Conservation (phyloP, 1,140 invertebrate species). For the Solen grandis region DNA sequence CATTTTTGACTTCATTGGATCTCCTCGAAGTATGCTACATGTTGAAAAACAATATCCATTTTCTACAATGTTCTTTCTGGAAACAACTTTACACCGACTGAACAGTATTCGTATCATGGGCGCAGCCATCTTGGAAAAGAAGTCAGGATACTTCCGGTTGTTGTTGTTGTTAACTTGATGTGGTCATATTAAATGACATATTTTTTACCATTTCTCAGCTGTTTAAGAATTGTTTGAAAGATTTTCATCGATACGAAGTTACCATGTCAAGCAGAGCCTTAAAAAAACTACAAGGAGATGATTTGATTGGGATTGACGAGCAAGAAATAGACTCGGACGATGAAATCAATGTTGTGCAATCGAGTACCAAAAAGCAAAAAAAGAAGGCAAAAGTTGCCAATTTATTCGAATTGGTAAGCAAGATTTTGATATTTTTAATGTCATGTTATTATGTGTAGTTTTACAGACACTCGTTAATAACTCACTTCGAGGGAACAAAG, state of each 20-base stretch:
- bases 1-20: neutral
- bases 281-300: constrained; percentile 33
- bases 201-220: neutral
- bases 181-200: neutral
- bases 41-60: too few relatives aligned
- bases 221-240: neutral
- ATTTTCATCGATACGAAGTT: neutral
- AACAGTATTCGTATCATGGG: neutral
- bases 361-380: constrained; percentile 22
- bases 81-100: neutral
- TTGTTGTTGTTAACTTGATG: neutral
- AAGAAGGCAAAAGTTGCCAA: constrained; percentile 78
- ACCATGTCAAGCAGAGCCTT: constrained; percentile 52
- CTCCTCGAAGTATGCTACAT: neutral
- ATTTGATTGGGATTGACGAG: constrained; percentile 2
- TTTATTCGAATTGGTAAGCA: constrained; percentile 85
- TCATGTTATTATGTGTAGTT: neutral
- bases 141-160: neutral
- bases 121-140: constrained; percentile 16
- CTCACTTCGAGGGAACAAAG: too few relatives aligned
- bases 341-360: neutral
- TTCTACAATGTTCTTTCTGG: neutral
- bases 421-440: constrained; percentile 18
- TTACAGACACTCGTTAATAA: neutral
- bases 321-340: constrained; percentile 24